phyloP scores from a whole-genome alignment of 1,140 invertebrate genomes.

The Pantala flavescens region DNA sequence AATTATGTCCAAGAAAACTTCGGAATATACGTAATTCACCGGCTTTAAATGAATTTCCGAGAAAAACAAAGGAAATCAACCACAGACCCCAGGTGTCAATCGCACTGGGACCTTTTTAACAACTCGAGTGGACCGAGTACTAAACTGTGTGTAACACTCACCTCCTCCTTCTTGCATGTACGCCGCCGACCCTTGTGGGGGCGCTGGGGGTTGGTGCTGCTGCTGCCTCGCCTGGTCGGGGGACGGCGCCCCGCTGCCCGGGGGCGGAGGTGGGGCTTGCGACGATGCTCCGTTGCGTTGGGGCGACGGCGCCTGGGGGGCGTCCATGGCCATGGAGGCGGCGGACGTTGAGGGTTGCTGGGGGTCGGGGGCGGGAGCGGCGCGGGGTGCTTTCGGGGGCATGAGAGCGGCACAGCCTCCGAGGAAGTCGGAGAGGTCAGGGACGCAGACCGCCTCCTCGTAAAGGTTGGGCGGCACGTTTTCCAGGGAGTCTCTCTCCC shows the following conservation, averaged over 20 bases:
- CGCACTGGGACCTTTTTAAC: too few relatives aligned
- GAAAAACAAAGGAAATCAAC: too few relatives aligned
- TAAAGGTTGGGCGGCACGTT: constrained; percentile 49
- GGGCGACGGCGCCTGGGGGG: constrained; percentile 34
- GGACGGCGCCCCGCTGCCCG: constrained; percentile 15
- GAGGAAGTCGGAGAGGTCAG: constrained; percentile 60
- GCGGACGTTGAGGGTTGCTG: background rate
- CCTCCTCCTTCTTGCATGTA: too few relatives aligned
- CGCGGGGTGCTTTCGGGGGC: background rate
- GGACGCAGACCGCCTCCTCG: constrained; percentile 68
- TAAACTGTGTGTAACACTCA: too few relatives aligned
- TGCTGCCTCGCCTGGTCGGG: background rate
- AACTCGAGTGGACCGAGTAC: too few relatives aligned
- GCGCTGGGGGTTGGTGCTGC: background rate
- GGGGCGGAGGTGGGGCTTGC: constrained; percentile 21
- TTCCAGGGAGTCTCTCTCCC: constrained; percentile 51
- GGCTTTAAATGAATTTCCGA: too few relatives aligned
- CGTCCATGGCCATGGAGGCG: constrained; percentile 20
- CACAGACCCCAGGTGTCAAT: too few relatives aligned
- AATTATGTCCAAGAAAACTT: too few relatives aligned
- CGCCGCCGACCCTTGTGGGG: too few relatives aligned
- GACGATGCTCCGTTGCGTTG: constrained; percentile 33
- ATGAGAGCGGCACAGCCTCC: constrained; percentile 39
- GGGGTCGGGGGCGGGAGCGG: constrained; percentile 11
- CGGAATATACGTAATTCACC: too few relatives aligned